phyloP scores from a whole-genome alignment of 2,113 vertebrate species.

The Eonycteris spelaea region DNA sequence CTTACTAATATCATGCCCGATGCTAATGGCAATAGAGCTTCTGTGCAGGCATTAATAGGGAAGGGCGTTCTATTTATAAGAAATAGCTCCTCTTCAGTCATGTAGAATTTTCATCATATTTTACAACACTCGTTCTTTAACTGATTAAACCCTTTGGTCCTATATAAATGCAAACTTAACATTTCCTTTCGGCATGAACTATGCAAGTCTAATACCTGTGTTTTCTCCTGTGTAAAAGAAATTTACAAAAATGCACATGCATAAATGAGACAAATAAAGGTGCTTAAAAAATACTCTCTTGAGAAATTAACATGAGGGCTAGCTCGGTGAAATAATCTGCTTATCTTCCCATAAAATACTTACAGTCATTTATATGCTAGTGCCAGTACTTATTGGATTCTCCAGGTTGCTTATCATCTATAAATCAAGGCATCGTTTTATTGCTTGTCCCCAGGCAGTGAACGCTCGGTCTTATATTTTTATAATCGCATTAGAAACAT shows the following conservation, averaged over 20 bases:
- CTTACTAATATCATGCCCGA: not conserved
- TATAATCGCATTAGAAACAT: not conserved
- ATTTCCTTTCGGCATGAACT: slow-evolving; percentile 1
- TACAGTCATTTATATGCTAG: not conserved
- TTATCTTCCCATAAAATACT: slow-evolving; percentile 17
- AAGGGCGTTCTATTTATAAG: not conserved
- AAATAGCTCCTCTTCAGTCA: not conserved
- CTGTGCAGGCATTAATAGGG: not conserved
- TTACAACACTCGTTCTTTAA: not conserved
- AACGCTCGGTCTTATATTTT: not conserved
- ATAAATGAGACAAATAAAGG: not conserved
- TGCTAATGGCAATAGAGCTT: not conserved
- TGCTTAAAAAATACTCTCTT: not conserved
- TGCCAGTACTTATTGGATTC: not conserved
- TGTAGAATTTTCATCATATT: not conserved
- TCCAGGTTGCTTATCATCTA: not conserved
- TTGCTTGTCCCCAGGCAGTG: not conserved
- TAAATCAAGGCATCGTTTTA: not conserved
- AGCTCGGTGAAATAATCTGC: not conserved
- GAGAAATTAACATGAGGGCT: not conserved
- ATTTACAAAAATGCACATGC: not conserved
- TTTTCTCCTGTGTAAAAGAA: not conserved
- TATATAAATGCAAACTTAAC: not conserved
- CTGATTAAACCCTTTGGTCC: not conserved
- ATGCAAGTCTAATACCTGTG: not conserved